Evolutionary conservation across 2,888 invertebrate species (phyloP), one percentile per base, ranked within the genome.

Genomic region (Phyllotreta cruciferae): DNA sequence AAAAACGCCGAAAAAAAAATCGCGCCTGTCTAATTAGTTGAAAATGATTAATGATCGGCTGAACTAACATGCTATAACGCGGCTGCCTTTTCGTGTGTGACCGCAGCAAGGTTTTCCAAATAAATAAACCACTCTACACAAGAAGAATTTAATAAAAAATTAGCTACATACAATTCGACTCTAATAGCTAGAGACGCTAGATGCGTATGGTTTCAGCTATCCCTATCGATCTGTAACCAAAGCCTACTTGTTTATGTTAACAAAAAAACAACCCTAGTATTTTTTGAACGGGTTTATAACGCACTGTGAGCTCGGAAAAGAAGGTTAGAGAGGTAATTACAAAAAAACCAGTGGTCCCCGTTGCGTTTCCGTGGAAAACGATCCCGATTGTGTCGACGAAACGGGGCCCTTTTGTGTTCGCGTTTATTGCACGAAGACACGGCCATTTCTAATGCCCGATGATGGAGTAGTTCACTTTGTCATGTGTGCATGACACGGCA

Each of bases 401-500:
- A 66, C 63, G 63, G 54, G 49, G 66, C 60, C 24, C 24, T 61
- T 70, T 65, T 65, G 65, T 68, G 67, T 70, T 68, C 69, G 61
- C 69, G 62, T 72, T n/a, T 72, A 71, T 69, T 70, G 71, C 70
- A 69, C 68, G 71, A 70, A 73, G 69, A 69, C 70, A 69, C 63
- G 69, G 68, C 41, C 64, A 66, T 62, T 70, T 63, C 71, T 75
- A 75, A 75, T 75, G 62, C 72, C 41, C 56, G 60, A 66, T 76
- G 76, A 75, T 75, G 65, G 70, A 76, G 72, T 72, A 70, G 66
- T 60, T 69, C 71, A 75, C 71, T 75, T 73, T 73, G 74, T 76
- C 75, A 74, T 73, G 66, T 70, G 64, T 63, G 69, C 64, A 58
- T 63, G 66, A 60, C 63, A 53, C 63, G 63, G 60, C 66, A 54